Evolutionary conservation across 2,797 vertebrate species (phyloP).

Genomic region (Sebastes reedi): DNA sequence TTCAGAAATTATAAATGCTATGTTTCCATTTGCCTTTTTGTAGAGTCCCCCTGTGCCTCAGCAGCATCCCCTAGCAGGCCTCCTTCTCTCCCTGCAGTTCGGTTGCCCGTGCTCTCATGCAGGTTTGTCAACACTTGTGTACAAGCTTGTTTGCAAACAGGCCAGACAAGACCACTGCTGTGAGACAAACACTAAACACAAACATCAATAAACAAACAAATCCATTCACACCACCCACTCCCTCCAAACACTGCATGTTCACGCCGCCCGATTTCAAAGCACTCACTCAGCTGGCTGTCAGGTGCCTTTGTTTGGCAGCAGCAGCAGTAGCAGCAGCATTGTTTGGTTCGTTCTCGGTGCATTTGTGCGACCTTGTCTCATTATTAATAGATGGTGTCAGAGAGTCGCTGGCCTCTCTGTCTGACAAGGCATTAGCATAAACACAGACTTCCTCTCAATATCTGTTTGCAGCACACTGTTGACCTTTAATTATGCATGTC

Average conservation of each 20-base stretch:
- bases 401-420: conserved; percentile 64
- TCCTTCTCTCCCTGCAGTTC: not conserved
- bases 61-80: not conserved
- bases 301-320: conserved; percentile 37
- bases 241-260: conserved; percentile 32
- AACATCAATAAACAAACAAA: conserved; percentile 85
- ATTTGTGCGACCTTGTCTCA: conserved; percentile 70
- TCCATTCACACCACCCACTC: conserved; percentile 49
- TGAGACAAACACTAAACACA: conserved; percentile 78
- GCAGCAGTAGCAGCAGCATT: conserved; percentile 42
- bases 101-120: not conserved
- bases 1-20: not conserved
- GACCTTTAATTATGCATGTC: conserved; percentile 82
- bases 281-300: conserved; percentile 59
- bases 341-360: conserved; percentile 61
- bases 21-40: not conserved
- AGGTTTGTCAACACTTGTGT: conserved; percentile 55
- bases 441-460: conserved; percentile 81
- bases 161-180: conserved; percentile 71
- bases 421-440: conserved; percentile 84
- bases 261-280: conserved; percentile 42
- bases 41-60: not conserved
- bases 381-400: conserved; percentile 81
- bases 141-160: conserved; percentile 76
- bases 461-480: conserved; percentile 75